Evolutionary conservation across 2,797 vertebrate species (phyloP).

Genomic region (Urocyon cinereoargenteus): DNA sequence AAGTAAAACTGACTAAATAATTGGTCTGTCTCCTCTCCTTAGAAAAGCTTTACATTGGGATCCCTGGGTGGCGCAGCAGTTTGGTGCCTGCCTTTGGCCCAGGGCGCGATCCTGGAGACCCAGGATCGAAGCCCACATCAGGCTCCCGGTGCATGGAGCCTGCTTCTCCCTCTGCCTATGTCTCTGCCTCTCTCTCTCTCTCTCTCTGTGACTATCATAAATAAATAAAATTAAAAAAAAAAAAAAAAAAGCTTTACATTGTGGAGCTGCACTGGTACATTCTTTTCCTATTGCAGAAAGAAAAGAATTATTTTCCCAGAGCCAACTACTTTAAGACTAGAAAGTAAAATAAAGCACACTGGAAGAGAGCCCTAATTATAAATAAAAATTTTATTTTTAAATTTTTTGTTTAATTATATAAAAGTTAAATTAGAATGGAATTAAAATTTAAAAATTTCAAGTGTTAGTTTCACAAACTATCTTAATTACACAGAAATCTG

Average conservation of each 20-base stretch:
- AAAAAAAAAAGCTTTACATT: constrained; percentile 4
- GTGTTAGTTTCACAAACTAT: constrained; percentile 23
- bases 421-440: neutral
- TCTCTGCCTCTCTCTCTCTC: no score
- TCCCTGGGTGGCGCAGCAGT: no score
- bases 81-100: no score
- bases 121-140: no score
- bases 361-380: neutral
- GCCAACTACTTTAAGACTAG: neutral
- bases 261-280: neutral
- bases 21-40: neutral
- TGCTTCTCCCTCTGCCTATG: no score
- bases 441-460: constrained; percentile 29
- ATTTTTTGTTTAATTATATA: neutral
- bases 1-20: constrained; percentile 55
- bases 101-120: no score
- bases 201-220: no score
- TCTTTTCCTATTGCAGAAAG: neutral
- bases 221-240: no score
- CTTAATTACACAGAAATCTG: neutral
- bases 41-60: neutral
- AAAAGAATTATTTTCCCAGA: constrained; percentile 46
- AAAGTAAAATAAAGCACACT: constrained; percentile 40
- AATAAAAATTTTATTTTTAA: neutral
- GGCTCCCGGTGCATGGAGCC: no score